Evolutionary conservation across 2,888 invertebrate genomes (phyloP).

Genomic region (Noctua janthe): DNA sequence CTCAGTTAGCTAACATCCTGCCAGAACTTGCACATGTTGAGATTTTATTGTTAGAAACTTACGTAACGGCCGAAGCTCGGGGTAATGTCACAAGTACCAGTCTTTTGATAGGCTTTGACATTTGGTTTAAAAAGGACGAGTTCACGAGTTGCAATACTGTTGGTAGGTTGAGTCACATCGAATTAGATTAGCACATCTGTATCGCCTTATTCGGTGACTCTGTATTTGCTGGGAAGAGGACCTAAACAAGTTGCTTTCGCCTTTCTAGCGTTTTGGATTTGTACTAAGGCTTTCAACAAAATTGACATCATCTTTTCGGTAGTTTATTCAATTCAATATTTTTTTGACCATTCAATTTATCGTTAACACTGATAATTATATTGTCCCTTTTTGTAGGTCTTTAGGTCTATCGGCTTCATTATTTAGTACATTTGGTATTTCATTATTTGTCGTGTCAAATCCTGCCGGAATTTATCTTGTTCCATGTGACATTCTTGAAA

Average conservation of each 20-base stretch:
- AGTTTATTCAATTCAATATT: background rate
- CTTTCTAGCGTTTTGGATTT: background rate
- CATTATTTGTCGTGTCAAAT: conserved; percentile 5
- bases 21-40: conserved; percentile 45
- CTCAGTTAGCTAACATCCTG: conserved; percentile 58
- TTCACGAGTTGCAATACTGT: conserved; percentile 31
- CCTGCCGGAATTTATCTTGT: background rate
- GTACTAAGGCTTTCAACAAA: background rate
- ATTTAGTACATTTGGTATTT: background rate
- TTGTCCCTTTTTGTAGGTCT: background rate
- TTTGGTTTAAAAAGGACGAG: conserved; percentile 47
- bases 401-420: background rate
- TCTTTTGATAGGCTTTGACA: conserved; percentile 52
- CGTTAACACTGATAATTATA: background rate
- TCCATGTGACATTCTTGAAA: conserved; percentile 17
- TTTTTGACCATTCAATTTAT: background rate
- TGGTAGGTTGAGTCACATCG: conserved; percentile 23
- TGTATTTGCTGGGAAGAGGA: background rate
- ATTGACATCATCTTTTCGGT: background rate
- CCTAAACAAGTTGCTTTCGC: background rate
- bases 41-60: conserved; percentile 50
- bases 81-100: conserved; percentile 46
- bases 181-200: conserved; percentile 6
- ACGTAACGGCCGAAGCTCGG: conserved; percentile 39
- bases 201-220: background rate